Base-by-base conservation (phyloP, 1,140 invertebrate genomes). In the Drosophila mayri region DNA sequence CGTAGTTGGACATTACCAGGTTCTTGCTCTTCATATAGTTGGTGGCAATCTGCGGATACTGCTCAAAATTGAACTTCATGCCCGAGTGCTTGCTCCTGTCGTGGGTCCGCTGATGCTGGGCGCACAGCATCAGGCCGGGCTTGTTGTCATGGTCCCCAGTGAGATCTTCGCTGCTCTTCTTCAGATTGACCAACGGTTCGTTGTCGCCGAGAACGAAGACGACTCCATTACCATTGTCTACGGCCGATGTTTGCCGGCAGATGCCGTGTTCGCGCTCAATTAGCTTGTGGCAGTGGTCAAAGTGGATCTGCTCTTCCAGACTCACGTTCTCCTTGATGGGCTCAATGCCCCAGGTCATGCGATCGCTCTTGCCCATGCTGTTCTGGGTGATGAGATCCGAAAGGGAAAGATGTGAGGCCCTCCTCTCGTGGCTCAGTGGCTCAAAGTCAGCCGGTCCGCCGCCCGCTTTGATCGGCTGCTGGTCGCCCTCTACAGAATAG, bases 131-230 rank as follows among this genome's bases (percentile, higher is more conserved):
- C 2, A 65, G 25, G 0, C 43, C 14, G 1, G 74, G 41, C 52
- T 62, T 46, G 41, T 58, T 35, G 64, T 62, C 57, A n/a, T 65
- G 28, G 9, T 68, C 73, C 2, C 43, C 50, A 30, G 28, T 76
- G 22, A 92, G 83, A 81, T 92, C 88, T 63, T 92, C 91, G 59
- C 54, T 91, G 63, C 91, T 92, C 67, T 91, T 92, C 64, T 92
- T 93, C 16, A 93, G 60, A 66, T 93, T 92, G 3, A 95, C 93
- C 57, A 95, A 82, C 76, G 95, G 94, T 49, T 96, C 96, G 87
- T 96, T 95, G 54, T 96, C 96, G n/a, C 96, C 96, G 14, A 97
- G 93, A 11, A 96, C 96, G 85, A 97, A 97, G n/a, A 96, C 93
- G 1, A 97, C 96, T 67, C 94, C 93, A 30, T 91, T 88, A 37